These are phyloP conservation scores for Pteronotus mesoamericanus DNA, from an alignment of 2,797 vertebrate species.

Conservation along the genomic window DNA sequence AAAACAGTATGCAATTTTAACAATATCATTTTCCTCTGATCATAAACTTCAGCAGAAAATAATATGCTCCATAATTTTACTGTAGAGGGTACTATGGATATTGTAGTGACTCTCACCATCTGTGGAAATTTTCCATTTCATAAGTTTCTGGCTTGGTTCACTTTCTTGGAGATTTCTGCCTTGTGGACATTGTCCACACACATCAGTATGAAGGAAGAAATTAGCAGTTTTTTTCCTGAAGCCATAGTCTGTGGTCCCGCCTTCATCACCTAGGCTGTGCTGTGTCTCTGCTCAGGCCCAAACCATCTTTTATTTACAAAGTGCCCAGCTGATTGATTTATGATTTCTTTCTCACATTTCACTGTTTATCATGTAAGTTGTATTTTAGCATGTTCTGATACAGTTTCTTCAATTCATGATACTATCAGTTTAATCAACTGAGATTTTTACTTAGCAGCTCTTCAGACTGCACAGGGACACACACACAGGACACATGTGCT, in stretches of 20 bases:
- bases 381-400: neutral
- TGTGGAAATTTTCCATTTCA: neutral
- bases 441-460: neutral
- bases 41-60: constrained; percentile 13
- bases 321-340: neutral
- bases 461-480: neutral
- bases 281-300: neutral
- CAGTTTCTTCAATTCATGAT: neutral
- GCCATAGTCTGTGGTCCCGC: fast-evolving
- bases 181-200: neutral
- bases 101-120: neutral
- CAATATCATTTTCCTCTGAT: neutral
- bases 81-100: neutral
- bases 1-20: neutral
- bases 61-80: neutral
- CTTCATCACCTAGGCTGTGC: fast-evolving
- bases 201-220: fast-evolving
- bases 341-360: neutral
- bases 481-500: neutral
- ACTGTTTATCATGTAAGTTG: neutral
- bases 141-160: neutral
- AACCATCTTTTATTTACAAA: neutral
- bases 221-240: neutral
- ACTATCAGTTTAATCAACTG: neutral
- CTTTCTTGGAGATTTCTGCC: neutral